Evolutionary conservation across 2,888 invertebrate genomes (phyloP).

Genomic region (Aproaerema taeniolella): DNA sequence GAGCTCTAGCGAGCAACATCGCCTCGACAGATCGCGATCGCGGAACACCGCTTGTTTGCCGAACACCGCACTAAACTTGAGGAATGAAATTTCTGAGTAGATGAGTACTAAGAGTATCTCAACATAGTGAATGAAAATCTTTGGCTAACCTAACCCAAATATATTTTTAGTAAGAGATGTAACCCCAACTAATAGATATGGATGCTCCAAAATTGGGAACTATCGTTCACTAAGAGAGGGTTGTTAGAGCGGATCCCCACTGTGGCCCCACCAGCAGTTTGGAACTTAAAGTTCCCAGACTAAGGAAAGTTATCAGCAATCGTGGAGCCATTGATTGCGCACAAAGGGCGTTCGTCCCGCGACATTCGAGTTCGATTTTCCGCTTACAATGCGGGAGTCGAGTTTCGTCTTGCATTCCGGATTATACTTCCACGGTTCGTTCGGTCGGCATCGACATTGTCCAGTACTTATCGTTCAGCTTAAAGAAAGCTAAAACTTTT

Average conservation of each 20-base stretch:
- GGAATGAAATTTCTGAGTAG: too few species aligned
- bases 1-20: not conserved
- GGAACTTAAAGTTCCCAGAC: constrained; percentile 53
- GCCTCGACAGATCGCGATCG: not conserved
- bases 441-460: constrained; percentile 43
- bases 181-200: too few species aligned
- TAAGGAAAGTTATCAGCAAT: constrained; percentile 57
- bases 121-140: too few species aligned
- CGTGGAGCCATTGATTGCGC: constrained; percentile 68
- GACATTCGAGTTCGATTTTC: constrained; percentile 69
- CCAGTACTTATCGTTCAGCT: constrained; percentile 33
- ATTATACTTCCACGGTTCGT: constrained; percentile 54
- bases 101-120: too few species aligned
- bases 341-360: constrained; percentile 66
- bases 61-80: not conserved
- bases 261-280: constrained; percentile 32
- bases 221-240: constrained; percentile 2
- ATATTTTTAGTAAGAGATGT: too few species aligned
- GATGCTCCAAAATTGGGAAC: constrained; percentile 3
- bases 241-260: constrained; percentile 32
- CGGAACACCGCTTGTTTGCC: constrained; percentile 1
- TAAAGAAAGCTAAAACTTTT: too few species aligned
- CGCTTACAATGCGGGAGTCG: constrained; percentile 61
- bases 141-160: too few species aligned
- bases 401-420: constrained; percentile 65